These are phyloP conservation scores for Tenthredo livida DNA, from an alignment of 2,888 invertebrate species.

Conservation along the genomic window DNA sequence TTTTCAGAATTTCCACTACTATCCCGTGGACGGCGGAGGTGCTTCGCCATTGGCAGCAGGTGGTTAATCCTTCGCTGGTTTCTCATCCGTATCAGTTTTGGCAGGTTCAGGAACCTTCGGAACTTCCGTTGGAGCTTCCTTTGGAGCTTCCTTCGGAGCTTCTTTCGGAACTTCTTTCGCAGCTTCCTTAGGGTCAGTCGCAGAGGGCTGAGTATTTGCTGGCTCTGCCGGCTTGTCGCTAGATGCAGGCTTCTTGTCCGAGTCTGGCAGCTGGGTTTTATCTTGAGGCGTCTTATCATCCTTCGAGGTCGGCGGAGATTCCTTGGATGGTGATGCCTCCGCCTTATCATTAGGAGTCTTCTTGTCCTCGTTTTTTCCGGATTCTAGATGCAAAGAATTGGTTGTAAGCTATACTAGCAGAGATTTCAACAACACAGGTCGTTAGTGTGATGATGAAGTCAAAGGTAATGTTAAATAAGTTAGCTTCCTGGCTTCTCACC, in stretches of 20 bases:
- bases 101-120: background rate
- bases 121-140: no score
- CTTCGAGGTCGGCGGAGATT: background rate
- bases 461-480: background rate
- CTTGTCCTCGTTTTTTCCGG: background rate
- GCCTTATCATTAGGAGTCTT: no score
- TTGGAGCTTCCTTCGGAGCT: no score
- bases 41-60: background rate
- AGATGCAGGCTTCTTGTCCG: no score
- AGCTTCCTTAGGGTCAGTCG: background rate
- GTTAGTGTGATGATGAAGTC: background rate
- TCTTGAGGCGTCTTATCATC: background rate
- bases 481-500: background rate
- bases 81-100: background rate
- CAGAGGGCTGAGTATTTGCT: background rate
- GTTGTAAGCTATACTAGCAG: background rate
- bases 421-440: background rate
- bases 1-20: background rate
- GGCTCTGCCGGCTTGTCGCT: no score
- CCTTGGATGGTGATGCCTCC: no score
- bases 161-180: background rate
- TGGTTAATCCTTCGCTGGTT: background rate
- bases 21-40: background rate
- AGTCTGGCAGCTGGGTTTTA: no score
- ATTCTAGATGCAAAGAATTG: constrained; percentile 16